These are phyloP conservation scores for Drosophila pullipes DNA, from an alignment of 2,888 invertebrate species.

Conservation along the genomic window DNA sequence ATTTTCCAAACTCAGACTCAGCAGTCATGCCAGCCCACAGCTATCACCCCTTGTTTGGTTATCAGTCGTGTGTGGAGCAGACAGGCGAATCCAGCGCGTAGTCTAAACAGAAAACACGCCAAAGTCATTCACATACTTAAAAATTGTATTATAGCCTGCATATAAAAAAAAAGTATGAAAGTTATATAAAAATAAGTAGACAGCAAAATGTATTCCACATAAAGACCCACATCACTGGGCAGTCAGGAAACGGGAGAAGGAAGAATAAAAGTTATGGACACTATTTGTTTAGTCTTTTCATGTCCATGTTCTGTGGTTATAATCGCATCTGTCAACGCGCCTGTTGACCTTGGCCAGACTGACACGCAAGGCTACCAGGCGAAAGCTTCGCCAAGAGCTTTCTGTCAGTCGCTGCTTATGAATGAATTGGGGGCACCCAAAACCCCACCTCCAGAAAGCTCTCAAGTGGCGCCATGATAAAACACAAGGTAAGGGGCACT, in stretches of 20 bases:
- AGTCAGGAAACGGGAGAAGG: not conserved
- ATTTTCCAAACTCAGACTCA: slow-evolving; percentile 36
- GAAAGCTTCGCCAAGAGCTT: slow-evolving; percentile 43
- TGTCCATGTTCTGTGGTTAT: slow-evolving; percentile 30
- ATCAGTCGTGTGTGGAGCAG: slow-evolving; percentile 40
- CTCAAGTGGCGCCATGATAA: slow-evolving; percentile 47
- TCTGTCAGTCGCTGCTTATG: slow-evolving; percentile 29
- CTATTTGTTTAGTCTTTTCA: slow-evolving; percentile 35
- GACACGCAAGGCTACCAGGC: slow-evolving; percentile 42
- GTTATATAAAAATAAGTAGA: slow-evolving; percentile 6
- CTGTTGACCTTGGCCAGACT: slow-evolving; percentile 64
- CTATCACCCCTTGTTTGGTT: not conserved
- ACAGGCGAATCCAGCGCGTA: slow-evolving; percentile 4
- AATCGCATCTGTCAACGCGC: slow-evolving; percentile 14
- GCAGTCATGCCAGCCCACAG: not conserved
- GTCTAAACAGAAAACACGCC: slow-evolving; percentile 18
- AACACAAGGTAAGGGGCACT: slow-evolving; percentile 29
- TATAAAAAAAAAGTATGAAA: not conserved
- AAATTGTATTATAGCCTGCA: slow-evolving; percentile 12
- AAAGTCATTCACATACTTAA: not conserved
- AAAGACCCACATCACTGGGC: slow-evolving; percentile 2
- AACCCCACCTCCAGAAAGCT: slow-evolving; percentile 41
- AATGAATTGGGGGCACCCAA: slow-evolving; percentile 45
- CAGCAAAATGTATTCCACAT: slow-evolving; percentile 12
- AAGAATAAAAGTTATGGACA: slow-evolving; percentile 22